Conservation (phyloP, 2,888 invertebrate species). For the Tetranychus truncatus region DNA sequence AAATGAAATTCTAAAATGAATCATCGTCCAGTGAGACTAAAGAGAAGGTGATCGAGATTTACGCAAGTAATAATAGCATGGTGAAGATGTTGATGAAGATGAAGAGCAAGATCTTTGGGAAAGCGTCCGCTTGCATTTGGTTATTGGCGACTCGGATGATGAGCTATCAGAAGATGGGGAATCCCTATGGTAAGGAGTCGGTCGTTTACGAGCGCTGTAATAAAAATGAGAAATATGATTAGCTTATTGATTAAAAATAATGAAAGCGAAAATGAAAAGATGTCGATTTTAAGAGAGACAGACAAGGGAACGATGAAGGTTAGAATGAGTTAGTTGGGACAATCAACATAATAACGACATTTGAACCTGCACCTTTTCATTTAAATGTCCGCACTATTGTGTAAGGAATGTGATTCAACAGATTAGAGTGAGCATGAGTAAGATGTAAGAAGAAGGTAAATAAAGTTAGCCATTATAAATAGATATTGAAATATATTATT, state of each 20-base stretch:
- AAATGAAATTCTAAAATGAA: not conserved
- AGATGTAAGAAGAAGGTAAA: not conserved
- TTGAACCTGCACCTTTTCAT: not conserved
- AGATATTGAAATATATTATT: not conserved
- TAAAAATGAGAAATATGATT: not conserved
- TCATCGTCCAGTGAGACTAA: not conserved
- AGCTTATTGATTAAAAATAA: not conserved
- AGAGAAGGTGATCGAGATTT: not conserved
- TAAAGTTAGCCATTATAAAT: not conserved
- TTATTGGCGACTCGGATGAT: not conserved
- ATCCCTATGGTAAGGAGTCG: not conserved
- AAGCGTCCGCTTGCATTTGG: not conserved
- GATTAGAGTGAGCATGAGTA: not conserved
- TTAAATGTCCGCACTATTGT: not conserved
- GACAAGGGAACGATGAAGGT: not conserved
- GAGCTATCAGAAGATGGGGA: not conserved
- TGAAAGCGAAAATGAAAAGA: not conserved
- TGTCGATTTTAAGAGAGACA: not conserved
- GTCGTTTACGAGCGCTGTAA: not conserved
- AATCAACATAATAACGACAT: not conserved
- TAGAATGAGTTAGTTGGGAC: not conserved
- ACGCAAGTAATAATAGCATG: not conserved
- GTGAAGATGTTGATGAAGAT: not conserved
- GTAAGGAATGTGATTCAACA: not conserved
- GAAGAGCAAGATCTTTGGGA: not conserved